These are phyloP conservation scores for Dinothrombium tinctorium DNA, from an alignment of 1,140 invertebrate species.

Conservation along the genomic window DNA sequence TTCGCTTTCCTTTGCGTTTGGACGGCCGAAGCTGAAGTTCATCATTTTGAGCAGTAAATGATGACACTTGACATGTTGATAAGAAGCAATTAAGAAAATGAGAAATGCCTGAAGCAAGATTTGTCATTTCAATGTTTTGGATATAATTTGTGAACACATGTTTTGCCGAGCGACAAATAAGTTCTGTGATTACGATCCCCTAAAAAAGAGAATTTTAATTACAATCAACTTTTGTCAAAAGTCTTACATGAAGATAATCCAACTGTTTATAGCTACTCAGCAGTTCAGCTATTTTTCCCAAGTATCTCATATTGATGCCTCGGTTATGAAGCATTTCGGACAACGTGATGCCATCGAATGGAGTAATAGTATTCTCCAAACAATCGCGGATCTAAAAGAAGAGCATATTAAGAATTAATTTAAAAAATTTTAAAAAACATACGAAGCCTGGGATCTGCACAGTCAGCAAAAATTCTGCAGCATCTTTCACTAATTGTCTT, in stretches of 20 bases:
- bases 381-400: conserved; percentile 55
- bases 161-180: conserved; percentile 65
- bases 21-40: neutral
- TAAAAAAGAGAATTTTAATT: conserved; percentile 27
- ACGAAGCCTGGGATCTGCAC: conserved; percentile 83
- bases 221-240: conserved; percentile 9
- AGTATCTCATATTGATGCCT: conserved; percentile 89
- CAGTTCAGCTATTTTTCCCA: conserved; percentile 61
- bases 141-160: conserved; percentile 79
- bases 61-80: conserved; percentile 33
- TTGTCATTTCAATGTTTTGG: conserved; percentile 69
- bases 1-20: conserved; percentile 9
- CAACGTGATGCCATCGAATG: conserved; percentile 85
- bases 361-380: conserved; percentile 65
- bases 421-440: conserved; percentile 22
- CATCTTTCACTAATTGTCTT: conserved; percentile 69
- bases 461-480: conserved; percentile 74
- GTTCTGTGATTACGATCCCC: conserved; percentile 58
- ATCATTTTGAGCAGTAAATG: neutral
- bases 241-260: conserved; percentile 36
- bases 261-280: conserved; percentile 50
- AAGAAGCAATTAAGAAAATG: conserved; percentile 90
- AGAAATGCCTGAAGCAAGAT: conserved; percentile 57
- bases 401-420: conserved; percentile 12
- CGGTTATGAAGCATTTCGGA: conserved; percentile 69